Evolutionary conservation across 2,797 vertebrate species (phyloP), one percentile per base, ranked within the genome.

Genomic region (Phoxinus dragarum): DNA sequence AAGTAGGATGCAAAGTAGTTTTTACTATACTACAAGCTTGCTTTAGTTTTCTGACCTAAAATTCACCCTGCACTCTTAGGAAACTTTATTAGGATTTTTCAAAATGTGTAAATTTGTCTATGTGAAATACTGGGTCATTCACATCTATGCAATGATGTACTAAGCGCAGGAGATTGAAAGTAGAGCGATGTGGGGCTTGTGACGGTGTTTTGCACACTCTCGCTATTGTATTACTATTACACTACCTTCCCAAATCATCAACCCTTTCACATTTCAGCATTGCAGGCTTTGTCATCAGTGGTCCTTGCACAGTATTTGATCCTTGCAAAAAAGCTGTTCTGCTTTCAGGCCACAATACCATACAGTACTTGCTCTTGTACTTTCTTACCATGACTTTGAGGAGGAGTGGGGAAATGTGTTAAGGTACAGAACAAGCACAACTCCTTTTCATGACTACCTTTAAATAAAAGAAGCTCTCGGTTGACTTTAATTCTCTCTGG

Each of bases 401-500:
- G 66, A 11, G 54, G 21, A 9, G 21, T 17, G 52, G 17, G 27
- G 40, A 59, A 80, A 71, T 78, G 44, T 66, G 42, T 76, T 81
- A 72, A 72, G 73, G 59, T 85, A 76, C 73, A 56, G 83, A 59
- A 67, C 72, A 76, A 68, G 68, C 54, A 73, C 56, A 64, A 36
- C 38, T 71, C 83, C 27, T 38, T 86, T 75, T 80, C 72, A 74
- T 56, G 66, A 82, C 59, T 84, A 75, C 68, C 79, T 88, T 88
- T 82, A 82, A 68, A 86, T 88, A 91, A 91, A 89, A 84, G 76
- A 90, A 89, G 89, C 88, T 86, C 91, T 88, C 91, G 91, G 91
- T 91, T 93, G 92, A 89, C 73, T 88, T 91, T 90, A 93, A 94
- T 94, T 93, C 89, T 80, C 91, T 88, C 84, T 88, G 71, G 69